Conservation (phyloP, 2,113 vertebrate species). For the Tachysurus fulvidraco region DNA sequence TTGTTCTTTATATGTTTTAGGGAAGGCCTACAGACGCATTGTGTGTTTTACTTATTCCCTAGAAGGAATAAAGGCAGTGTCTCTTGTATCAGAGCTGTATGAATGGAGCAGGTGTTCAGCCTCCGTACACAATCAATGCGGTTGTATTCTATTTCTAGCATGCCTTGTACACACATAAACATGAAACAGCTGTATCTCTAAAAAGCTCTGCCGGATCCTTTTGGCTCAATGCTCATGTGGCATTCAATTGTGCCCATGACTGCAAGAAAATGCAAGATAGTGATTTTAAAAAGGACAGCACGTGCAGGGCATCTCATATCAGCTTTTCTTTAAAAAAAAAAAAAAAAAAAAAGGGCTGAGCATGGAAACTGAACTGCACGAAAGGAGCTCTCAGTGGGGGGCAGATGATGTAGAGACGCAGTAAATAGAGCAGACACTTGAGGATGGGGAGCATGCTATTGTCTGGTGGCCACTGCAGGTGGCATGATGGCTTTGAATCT, state of each 20-base stretch:
- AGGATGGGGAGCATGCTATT: not conserved
- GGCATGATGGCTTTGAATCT: not conserved
- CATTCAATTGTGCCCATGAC: not conserved
- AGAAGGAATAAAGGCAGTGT: conserved; percentile 32
- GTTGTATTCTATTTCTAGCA: conserved; percentile 33
- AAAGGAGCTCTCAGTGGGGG: not conserved
- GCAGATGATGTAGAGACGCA: not conserved
- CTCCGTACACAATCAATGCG: conserved; percentile 26
- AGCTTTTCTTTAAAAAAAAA: conserved; percentile 12
- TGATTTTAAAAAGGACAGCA: not conserved
- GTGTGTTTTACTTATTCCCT: conserved; percentile 26
- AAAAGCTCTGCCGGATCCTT: conserved; percentile 2
- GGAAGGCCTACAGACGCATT: conserved; percentile 44
- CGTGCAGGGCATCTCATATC: not conserved
- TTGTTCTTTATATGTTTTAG: conserved; percentile 34
- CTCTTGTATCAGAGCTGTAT: conserved; percentile 35
- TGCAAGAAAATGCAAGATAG: not conserved
- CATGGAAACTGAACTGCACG: not conserved
- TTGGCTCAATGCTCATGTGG: not conserved
- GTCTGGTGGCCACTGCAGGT: not conserved
- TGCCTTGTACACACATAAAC: conserved; percentile 34
- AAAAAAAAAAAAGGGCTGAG: not conserved
- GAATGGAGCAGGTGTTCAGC: conserved; percentile 48
- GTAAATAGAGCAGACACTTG: conserved; percentile 14
- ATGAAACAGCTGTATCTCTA: conserved; percentile 43